A percentile compares a stretch with the other conserved stretches of the same genome.
Conservation (phyloP, 2,888 invertebrate genomes). For the Eupithecia exiguata region DNA sequence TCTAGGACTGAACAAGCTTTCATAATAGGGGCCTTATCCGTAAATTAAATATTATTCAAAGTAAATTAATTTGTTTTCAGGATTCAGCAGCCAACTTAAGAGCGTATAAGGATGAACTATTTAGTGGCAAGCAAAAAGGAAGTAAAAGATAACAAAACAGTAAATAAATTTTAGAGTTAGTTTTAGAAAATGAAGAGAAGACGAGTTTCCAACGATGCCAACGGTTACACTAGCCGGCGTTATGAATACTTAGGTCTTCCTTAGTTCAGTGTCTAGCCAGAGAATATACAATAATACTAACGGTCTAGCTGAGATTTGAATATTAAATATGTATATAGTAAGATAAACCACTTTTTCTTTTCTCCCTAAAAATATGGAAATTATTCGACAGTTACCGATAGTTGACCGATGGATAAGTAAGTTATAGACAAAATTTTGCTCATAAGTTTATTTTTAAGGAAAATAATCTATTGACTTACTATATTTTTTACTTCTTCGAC, state of each 20-base stretch:
- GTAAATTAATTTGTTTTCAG: conserved; percentile 55
- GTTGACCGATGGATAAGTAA: background rate
- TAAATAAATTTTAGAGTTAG: background rate
- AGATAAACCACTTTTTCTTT: background rate
- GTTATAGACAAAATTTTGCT: background rate
- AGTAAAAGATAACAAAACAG: conserved; percentile 55
- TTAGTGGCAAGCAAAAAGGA: conserved; percentile 63
- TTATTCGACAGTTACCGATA: background rate
- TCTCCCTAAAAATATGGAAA: background rate
- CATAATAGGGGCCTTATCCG: background rate
- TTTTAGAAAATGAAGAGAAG: conserved; percentile 11
- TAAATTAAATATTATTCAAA: background rate
- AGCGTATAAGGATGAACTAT: conserved; percentile 74
- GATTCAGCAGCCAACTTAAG: conserved; percentile 73
- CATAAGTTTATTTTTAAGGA: background rate
- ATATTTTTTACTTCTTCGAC: conserved; percentile 30
- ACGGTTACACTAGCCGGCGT: background rate
- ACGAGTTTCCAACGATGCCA: conserved; percentile 5
- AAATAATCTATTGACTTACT: conserved; percentile 24
- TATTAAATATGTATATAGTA: background rate
- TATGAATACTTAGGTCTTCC: background rate
- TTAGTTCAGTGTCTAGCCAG: background rate
- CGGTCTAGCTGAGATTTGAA: background rate
- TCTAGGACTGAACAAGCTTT: too few relatives aligned
- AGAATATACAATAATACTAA: too few relatives aligned